Conservation (phyloP, 2,888 invertebrate species). For the Cantharis flavilabris region DNA sequence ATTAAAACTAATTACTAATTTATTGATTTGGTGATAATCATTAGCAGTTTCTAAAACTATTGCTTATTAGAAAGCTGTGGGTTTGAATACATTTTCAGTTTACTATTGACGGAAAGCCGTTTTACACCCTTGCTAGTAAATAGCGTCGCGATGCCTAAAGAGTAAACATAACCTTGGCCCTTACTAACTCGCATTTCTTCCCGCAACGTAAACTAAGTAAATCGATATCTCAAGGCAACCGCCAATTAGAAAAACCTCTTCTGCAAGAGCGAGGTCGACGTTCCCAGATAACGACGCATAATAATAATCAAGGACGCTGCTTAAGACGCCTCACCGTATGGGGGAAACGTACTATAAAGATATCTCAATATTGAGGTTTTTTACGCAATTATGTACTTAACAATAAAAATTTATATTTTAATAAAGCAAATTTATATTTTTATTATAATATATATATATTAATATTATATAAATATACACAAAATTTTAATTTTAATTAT, state of each 20-base stretch:
- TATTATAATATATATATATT: too few species aligned
- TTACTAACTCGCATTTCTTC: conserved; percentile 4
- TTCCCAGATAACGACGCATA: not conserved
- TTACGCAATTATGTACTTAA: too few species aligned
- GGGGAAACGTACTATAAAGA: not conserved
- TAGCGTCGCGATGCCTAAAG: conserved; percentile 16
- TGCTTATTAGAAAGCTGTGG: not conserved
- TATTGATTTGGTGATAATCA: not conserved
- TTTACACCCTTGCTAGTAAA: not conserved
- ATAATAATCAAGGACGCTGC: not conserved
- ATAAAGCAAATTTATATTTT: too few species aligned
- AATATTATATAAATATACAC: too few species aligned
- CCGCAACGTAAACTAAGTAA: conserved; percentile 7
- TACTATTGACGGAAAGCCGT: not conserved
- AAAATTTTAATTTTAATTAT: too few species aligned
- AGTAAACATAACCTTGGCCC: conserved; percentile 17
- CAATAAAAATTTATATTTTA: not conserved
- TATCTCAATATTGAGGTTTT: not conserved
- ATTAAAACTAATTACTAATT: not conserved
- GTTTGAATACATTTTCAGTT: not conserved
- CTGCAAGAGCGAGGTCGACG: conserved; percentile 22
- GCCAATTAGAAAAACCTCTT: conserved; percentile 11
- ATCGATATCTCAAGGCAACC: conserved; percentile 20
- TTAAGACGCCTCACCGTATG: not conserved
- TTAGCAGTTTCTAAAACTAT: not conserved